Percentiles rank a stretch among this genome's conserved stretches.
phyloP scores from a whole-genome alignment of 2,113 vertebrate species.

The Talpa occidentalis region DNA sequence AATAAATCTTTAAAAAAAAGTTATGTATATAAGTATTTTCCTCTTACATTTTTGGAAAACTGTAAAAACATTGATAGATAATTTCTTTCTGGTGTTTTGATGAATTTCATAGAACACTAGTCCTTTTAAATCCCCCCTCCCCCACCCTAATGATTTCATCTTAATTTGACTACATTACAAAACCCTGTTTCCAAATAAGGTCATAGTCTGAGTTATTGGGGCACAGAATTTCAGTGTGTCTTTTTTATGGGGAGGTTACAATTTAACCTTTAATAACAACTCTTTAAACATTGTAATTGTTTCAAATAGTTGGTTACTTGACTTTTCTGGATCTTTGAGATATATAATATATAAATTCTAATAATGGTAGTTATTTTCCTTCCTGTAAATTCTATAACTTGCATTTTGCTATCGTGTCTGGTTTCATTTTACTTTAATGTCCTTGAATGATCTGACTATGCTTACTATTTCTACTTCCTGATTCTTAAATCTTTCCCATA shows the following conservation, averaged over 20 bases:
- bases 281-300: not conserved
- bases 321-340: not conserved
- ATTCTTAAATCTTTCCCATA: not conserved
- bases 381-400: not conserved
- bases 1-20: too few species aligned
- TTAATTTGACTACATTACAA: not conserved
- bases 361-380: not conserved
- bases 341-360: not conserved
- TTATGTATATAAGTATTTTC: not conserved
- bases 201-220: not conserved
- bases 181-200: not conserved
- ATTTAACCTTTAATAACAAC: not conserved
- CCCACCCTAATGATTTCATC: not conserved
- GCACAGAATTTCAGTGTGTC: not conserved
- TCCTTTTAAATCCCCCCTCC: too few species aligned
- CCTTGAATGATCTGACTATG: not conserved
- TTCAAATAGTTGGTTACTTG: not conserved
- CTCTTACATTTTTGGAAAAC: not conserved
- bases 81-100: not conserved
- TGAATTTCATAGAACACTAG: too few species aligned
- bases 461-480: not conserved
- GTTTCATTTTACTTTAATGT: not conserved
- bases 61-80: not conserved
- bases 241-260: not conserved
- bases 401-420: not conserved